Evolutionary conservation across 2,888 invertebrate species (phyloP), one percentile per base, ranked within the genome.

Genomic region (Uloborus plumipes): DNA sequence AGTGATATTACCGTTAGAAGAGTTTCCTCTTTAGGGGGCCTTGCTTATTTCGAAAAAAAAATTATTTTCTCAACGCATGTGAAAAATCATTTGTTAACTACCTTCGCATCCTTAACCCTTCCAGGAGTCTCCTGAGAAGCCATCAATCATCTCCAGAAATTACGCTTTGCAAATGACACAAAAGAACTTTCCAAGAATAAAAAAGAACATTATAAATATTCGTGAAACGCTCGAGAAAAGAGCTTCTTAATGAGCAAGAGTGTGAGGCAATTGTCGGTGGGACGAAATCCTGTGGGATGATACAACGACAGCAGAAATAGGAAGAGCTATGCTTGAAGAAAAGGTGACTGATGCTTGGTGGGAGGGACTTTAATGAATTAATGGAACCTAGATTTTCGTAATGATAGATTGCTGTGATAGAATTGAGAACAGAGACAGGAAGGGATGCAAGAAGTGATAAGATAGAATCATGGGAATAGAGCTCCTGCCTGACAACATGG

Each of bases 331-430:
- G 67, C 69, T 59, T 39, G 70, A 81, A 76, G 71, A 75, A 81
- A 82, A 67, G 76, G 22, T 50, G 71, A 71, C 55, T 58, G 65
- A 71, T 71, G 71, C 71, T 50, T 31, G 31, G 58, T 50, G 62
- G 76, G 82, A 65, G 65, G 76, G 71, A 22, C 72, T 82, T 76
- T 82, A 82, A 82, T 82, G 82, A 82, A 82, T 82, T 82, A 82
- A 82, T 82, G 82, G 82, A 82, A 61, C 69, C 81, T 78, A 61
- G 77, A 77, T 77, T 78, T 50, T 49, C 50, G 75, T 82, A 82
- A 82, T 82, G 82, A 82, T 82, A 82, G 82, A 82, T 82, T 71
- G 71, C 76, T 53, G 66, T 49, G 66, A 50, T 74, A 58, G 55
- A 62, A 74, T 66, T 53, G 39, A 47, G 74, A 73, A 20, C 67